Base-by-base conservation (phyloP, 2,888 invertebrate genomes). In the Serrognathus titanus region DNA sequence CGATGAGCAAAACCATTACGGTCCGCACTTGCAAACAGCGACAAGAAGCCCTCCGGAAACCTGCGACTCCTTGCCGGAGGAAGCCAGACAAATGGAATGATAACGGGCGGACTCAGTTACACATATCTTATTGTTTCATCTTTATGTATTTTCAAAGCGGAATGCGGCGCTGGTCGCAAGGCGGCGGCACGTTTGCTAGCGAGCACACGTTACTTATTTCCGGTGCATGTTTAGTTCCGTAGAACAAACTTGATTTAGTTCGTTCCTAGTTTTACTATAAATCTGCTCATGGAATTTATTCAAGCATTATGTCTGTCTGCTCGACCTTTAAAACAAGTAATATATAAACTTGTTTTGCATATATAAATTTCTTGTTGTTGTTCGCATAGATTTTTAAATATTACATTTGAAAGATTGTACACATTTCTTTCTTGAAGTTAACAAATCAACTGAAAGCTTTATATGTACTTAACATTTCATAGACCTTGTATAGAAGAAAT, bases 131-230 rank as follows among this genome's bases (percentile, higher is more conserved):
- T 70, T 72, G 72, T 74, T 73, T 73, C 71, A 74, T 76, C 75
- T 74, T 73, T 73, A 74, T 73, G 73, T 72, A 71, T 75, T 74
- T 74, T 72, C 69, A 68, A 72, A 71, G 63, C 68, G 66, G 64
- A 62, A 66, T 43, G 46, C 50, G 58, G 50, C 43, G 45, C 37
- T 37, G 48, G 54, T 51, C 58, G 66, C 65, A 57, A 67, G 24
- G 45, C 24, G 37, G 39, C 8, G 69, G 70, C 72, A 71, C 71
- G 72, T 71, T 66, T 68, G 58, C 62, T 71, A 20, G 59, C 64
- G 69, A 70, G 71, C 71, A 71, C 75, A 72, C 72, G 72, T 72
- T 71, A 70, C 70, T 72, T 73, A 75, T 75, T 75, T 76, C 76
- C 76, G 72, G 70, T 58, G 63, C 63, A 61, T 63, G 64, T 67